A percentile compares a stretch with the other conserved stretches of the same genome.
Conservation (phyloP, 2,797 vertebrate genomes). For the Cirrhinus mrigala region DNA sequence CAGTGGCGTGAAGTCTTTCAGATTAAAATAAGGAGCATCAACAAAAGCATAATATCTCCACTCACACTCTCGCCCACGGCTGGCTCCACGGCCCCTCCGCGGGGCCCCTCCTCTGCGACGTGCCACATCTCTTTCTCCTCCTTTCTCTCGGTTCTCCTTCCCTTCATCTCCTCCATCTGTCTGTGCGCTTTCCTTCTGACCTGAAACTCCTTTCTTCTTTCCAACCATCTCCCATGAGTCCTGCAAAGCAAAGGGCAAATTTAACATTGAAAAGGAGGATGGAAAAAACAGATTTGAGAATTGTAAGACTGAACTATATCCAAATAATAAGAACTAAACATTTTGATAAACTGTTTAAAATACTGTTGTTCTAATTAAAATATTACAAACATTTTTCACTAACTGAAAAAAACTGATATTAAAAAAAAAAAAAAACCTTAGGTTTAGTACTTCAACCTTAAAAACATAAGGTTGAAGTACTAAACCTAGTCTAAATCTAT, state of each 20-base stretch:
- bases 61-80: constrained; percentile 96
- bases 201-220: constrained; percentile 95
- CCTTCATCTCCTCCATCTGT: constrained; percentile 90
- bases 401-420: too few species aligned
- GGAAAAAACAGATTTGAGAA: neutral
- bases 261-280: neutral
- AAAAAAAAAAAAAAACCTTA: too few species aligned
- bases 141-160: constrained; percentile 93
- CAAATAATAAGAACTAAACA: neutral
- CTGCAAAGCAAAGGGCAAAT: constrained; percentile 69
- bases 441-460: too few species aligned
- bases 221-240: constrained; percentile 99
- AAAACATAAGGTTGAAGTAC: too few species aligned
- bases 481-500: too few species aligned
- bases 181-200: constrained; percentile 93
- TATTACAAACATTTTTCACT: too few species aligned
- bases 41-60: neutral
- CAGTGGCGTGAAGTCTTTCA: neutral
- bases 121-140: constrained; percentile 89
- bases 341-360: neutral
- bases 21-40: neutral
- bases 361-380: too few species aligned
- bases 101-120: constrained; percentile 89
- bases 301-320: neutral
- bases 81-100: constrained; percentile 88